These are phyloP conservation scores for Anarhynchus alexandrinus DNA, from an alignment of 2,113 vertebrate species.

Conservation along the genomic window DNA sequence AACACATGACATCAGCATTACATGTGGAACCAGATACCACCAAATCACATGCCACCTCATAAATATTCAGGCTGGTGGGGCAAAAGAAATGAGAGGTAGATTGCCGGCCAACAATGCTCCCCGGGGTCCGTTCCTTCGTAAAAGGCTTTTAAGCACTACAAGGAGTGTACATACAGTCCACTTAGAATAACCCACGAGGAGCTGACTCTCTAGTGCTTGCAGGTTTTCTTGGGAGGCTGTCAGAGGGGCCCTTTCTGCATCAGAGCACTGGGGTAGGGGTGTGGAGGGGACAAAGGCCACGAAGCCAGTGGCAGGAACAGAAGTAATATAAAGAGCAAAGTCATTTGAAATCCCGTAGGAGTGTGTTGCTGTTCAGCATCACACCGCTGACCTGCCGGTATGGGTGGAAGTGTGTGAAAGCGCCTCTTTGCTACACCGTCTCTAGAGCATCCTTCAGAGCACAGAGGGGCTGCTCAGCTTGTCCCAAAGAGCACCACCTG, in stretches of 20 bases:
- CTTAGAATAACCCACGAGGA: neutral
- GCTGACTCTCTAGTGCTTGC: neutral
- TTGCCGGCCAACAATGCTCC: conserved; percentile 41
- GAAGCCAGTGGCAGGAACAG: neutral
- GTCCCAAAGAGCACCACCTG: neutral
- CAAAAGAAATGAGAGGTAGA: conserved; percentile 46
- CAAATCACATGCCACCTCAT: conserved; percentile 67
- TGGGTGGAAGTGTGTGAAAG: neutral
- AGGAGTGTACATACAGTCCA: neutral
- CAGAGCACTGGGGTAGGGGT: neutral
- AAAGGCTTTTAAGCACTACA: neutral
- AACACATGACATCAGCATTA: conserved; percentile 72
- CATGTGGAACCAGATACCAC: conserved; percentile 63
- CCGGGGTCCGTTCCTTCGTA: neutral
- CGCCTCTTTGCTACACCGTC: neutral
- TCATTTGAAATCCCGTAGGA: neutral
- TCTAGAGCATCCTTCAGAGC: neutral
- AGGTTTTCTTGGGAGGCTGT: neutral
- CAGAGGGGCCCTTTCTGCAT: neutral
- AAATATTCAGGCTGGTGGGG: conserved; percentile 61
- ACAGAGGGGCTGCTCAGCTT: neutral
- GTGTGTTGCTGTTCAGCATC: neutral
- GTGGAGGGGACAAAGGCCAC: neutral
- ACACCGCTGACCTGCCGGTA: neutral
- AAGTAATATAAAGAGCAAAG: neutral